These are phyloP conservation scores for Archocentrus centrarchus DNA, from an alignment of 2,113 vertebrate genomes.

Conservation along the genomic window DNA sequence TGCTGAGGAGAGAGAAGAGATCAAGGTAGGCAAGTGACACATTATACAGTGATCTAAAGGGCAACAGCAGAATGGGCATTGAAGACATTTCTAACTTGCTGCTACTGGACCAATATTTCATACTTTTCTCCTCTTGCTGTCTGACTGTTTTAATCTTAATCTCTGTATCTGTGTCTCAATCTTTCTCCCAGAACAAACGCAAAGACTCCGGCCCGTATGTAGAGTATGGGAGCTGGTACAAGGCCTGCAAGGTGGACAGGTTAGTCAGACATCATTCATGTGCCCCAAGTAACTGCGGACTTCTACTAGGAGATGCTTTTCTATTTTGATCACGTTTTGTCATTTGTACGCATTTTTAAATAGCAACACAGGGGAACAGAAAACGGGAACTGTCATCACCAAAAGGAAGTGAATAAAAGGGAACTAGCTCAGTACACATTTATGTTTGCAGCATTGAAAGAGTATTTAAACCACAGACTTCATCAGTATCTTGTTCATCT, in stretches of 20 bases:
- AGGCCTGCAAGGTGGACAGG: constrained; percentile 93
- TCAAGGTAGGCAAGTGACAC: constrained; percentile 81
- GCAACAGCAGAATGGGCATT: background rate
- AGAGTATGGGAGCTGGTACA: constrained; percentile 92
- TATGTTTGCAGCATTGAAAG: background rate
- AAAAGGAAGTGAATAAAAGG: background rate
- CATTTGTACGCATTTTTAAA: background rate
- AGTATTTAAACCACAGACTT: background rate
- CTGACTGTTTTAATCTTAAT: background rate
- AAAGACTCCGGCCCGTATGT: constrained; percentile 82
- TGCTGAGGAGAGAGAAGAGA: constrained; percentile 90
- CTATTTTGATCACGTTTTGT: background rate
- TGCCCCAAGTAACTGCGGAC: background rate
- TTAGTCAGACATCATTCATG: constrained; percentile 57
- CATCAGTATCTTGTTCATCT: background rate
- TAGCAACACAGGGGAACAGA: background rate
- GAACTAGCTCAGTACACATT: accelerated
- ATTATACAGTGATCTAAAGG: background rate
- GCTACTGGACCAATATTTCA: background rate
- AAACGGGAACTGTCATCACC: background rate
- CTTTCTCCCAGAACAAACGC: constrained; percentile 78
- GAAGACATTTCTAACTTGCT: background rate
- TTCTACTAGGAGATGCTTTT: background rate
- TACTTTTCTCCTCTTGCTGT: background rate
- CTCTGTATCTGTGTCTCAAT: background rate